Base-by-base conservation (phyloP, 2,113 vertebrate species). In the Bagarius yarrelli region DNA sequence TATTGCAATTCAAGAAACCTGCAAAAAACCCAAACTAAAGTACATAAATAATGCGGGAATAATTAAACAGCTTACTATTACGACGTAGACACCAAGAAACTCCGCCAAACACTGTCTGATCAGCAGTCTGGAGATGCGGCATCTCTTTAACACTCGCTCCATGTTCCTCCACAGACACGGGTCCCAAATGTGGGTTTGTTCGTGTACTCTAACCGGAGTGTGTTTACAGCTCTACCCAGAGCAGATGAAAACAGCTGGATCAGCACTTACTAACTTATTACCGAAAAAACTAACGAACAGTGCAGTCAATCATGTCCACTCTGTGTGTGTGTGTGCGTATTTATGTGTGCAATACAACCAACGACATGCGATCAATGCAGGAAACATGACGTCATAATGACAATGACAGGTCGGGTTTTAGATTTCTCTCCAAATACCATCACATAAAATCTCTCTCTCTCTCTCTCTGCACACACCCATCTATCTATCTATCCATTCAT, bases 71-170 rank as follows among this genome's bases (percentile, higher is more conserved):
- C 92, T 92, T 85, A 92, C 92, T 79, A 93, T 93, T 30, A 93
- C 6, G 82, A 91, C 2, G 27, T 90, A 93, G 36, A 92, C 87
- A 8, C 92, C 92, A 0, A 93, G 88, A 85, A 87, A 89, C 61
- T 93, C 92, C 0, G 92, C 92, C 81, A 93, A 40, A 72, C 92
- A 93, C 81, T 92, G 88, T 55, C 90, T 84, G 75, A 88, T 23
- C 76, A 93, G 83, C 4, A 72, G 75, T 83, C 57, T 93, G 53
- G 74, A 87, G 88, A 93, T 88, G 30, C 25, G 83, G 74, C 87
- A 91, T 81, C 72, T 92, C 78, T n/a, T 88, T 75, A 93, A 85
- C 52, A 92, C 82, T 70, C 69, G 84, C 63, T 92, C 91, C 92
- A 93, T 93, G 79, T 12, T 61, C 44, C 44, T 25, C 36, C 5